These are phyloP conservation scores for Xanthorhoe designata DNA, from an alignment of 2,888 invertebrate genomes.

Conservation along the genomic window DNA sequence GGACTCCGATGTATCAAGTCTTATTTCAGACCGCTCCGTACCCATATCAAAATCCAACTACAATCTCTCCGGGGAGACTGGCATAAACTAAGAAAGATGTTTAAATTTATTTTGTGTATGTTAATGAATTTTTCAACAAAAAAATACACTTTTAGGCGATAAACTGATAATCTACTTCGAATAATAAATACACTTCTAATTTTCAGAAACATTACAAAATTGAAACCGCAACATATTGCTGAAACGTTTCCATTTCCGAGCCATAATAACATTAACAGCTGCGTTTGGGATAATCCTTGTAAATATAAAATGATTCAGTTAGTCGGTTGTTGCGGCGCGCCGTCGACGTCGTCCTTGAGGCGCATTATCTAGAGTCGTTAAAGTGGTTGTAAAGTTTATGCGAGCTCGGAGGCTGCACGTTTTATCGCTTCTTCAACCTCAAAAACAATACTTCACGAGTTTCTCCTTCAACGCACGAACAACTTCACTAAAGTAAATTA, in stretches of 20 bases:
- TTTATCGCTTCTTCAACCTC: conserved; percentile 6
- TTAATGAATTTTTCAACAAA: too few relatives aligned
- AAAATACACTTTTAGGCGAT: too few relatives aligned
- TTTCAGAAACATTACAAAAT: not conserved
- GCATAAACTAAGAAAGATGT: not conserved
- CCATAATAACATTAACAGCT: conserved; percentile 9
- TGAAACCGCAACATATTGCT: not conserved
- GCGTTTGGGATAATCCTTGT: conserved; percentile 9
- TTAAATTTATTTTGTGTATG: not conserved
- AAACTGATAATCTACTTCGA: too few relatives aligned
- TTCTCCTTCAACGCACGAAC: not conserved
- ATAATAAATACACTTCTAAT: not conserved
- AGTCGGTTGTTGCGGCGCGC: not conserved
- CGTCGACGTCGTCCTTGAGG: conserved; percentile 20
- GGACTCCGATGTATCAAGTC: not conserved
- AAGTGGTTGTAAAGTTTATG: conserved; percentile 25
- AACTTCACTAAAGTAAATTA: not conserved
- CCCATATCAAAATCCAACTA: conserved; percentile 3
- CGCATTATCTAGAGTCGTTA: conserved; percentile 26
- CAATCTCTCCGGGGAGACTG: not conserved
- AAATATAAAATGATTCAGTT: conserved; percentile 11
- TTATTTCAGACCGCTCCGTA: not conserved
- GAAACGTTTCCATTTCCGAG: conserved; percentile 3
- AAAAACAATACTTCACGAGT: not conserved
- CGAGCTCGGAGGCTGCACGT: conserved; percentile 1